Evolutionary conservation across 2,797 vertebrate genomes (phyloP).

Genomic region (Pangasius krempfi): DNA sequence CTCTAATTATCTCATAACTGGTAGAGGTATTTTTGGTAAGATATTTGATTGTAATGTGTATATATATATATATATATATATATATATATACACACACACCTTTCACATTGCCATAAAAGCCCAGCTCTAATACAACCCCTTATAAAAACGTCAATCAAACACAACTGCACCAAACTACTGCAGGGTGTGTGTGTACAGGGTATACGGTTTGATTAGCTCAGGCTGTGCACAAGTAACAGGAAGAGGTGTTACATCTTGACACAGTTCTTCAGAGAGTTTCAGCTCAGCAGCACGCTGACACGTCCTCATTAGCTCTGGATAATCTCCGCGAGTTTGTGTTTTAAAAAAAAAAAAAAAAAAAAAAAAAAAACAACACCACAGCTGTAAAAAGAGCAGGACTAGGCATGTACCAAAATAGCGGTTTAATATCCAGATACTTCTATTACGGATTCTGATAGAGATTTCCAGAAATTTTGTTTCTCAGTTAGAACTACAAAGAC

Average conservation of each 20-base stretch:
- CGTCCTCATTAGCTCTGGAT: background rate
- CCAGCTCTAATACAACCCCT: background rate
- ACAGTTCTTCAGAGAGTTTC: background rate
- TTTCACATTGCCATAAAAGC: background rate
- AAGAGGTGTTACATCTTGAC: background rate
- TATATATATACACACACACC: too few species aligned
- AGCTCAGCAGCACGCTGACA: background rate
- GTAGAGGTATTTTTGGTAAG: background rate
- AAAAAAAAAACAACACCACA: rapidly evolving
- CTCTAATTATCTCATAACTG: background rate
- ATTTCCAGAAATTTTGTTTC: background rate
- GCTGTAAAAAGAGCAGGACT: background rate
- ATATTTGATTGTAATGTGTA: too few species aligned
- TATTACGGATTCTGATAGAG: background rate
- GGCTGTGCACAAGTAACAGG: background rate
- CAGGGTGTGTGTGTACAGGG: too few species aligned
- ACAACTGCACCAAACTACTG: background rate
- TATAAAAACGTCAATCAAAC: too few species aligned
- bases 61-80: too few species aligned
- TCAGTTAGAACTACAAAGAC: too few species aligned
- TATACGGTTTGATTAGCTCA: background rate
- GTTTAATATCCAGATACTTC: background rate
- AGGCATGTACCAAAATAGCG: too few species aligned
- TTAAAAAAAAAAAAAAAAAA: background rate
- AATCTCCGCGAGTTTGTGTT: background rate